Evolutionary conservation across 2,797 vertebrate species (phyloP), one percentile per base, ranked within the genome.

Genomic region (Poeciliopsis presidionis): DNA sequence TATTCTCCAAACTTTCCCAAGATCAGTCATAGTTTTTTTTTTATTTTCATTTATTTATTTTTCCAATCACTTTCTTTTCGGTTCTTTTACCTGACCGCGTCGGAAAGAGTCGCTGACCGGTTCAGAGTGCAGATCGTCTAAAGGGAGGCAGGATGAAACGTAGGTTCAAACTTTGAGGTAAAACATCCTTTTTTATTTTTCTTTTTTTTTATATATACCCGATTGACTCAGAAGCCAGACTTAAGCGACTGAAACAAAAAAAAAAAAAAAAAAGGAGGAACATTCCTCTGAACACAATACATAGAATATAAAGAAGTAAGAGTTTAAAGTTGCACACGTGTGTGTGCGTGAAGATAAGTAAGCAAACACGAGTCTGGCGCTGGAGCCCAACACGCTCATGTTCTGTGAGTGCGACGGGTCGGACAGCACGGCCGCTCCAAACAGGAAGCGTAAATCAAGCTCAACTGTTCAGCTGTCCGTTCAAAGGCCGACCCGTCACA

Each of bases 311-410:
- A 61, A 59, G 41, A 4, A 55, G 4, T 39, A 22, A 53, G 9
- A 75, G 90, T 86, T 82, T 89, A 83, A 76, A 73, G 85, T 92
- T 30, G 28, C 5, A 12, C 7, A 14, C 2, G 9, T 69, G 83
- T 76, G 18, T 49, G 18, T 49, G 47, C 0, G 74, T 5, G 74
- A 74, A 18, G 47, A 72, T 22, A n/a, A n/a, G 71, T 91, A 88
- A 84, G 84, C 82, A 93, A 94, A 94, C 90, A 93, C 57, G 25
- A 7, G 16, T 77, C 73, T 88, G 89, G 88, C 84, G 80, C 78
- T 14, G 55, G 61, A 81, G 78, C 30, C 46, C 41, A 72, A 74
- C 76, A 76, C 46, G 77, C 79, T 75, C 76, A 73, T 73, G 43
- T 85, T 85, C 71, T 80, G 47, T 51, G 53, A 74, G 8, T 75